Evolutionary conservation across 1,140 invertebrate species (phyloP), one percentile per base, ranked within the genome.

Genomic region (Conus ventricosus): DNA sequence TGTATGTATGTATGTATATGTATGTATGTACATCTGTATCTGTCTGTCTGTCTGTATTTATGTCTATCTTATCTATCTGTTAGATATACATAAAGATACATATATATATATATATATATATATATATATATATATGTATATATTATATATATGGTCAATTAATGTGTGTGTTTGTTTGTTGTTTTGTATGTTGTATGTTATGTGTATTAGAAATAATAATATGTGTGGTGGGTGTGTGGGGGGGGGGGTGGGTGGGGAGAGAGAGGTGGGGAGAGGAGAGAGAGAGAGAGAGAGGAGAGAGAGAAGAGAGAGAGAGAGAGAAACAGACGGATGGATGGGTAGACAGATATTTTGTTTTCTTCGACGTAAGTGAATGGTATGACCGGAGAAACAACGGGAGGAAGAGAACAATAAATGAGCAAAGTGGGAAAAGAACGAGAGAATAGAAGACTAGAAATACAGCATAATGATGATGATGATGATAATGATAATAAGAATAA

Each of bases 281-380:
- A 82, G 80, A 82, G 80, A 82, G 80, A 82, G 80, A 39, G 80
- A 82, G 27, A 82, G 80, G n/a, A n/a, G n/a, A n/a, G n/a, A n/a
- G n/a, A n/a, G n/a, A n/a, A 39, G 23, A 39, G 80, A 82, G 80
- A 82, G 27, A 82, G 80, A 82, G 27, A 82, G 80, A 82, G 27
- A 8, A 55, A 8, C 0, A 4, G 57, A 60, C 0, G 57, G 57
- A 60, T 8, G 57, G 57, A 15, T 15, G 5, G 57, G 57, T 60
- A 60, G 57, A 15, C 39, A 39, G 39, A 39, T 39, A 39, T 39
- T 39, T 39, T 3, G 39, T 39, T 39, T 39, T 39, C 39, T 39
- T 39, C 39, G 39, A 39, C 39, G 39, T 39, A 39, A 39, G 39
- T 39, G 39, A 39, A 39, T 39, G 39, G 67, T 0, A 71, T 5